A percentile compares a stretch with the other conserved stretches of the same genome.
Conservation (phyloP, 2,113 vertebrate species). For the Microtus richardsoni region DNA sequence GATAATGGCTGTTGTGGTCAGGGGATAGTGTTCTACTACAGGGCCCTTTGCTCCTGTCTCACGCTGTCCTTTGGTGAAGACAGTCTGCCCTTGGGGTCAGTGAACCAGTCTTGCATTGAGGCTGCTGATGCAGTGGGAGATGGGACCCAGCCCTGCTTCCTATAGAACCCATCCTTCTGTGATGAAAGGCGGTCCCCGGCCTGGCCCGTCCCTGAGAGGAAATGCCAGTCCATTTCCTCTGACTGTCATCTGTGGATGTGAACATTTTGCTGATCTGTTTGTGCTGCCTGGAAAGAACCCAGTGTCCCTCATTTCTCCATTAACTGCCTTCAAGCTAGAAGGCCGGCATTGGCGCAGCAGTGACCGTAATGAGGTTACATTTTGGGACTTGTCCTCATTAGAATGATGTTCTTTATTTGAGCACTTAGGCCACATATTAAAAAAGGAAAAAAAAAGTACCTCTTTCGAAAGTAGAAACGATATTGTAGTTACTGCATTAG, state of each 20-base stretch:
- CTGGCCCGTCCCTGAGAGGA: neutral
- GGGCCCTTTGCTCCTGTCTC: neutral
- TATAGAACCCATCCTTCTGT: rapidly evolving
- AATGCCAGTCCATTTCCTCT: rapidly evolving
- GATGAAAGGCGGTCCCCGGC: neutral
- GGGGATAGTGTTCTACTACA: neutral
- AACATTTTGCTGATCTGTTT: neutral
- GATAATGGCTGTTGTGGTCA: neutral
- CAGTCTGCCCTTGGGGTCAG: neutral
- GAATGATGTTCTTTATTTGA: slow-evolving; percentile 73
- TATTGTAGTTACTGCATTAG: slow-evolving; percentile 91
- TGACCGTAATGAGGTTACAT: rapidly evolving
- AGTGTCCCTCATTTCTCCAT: neutral
- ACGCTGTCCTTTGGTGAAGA: rapidly evolving
- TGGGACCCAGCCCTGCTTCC: neutral
- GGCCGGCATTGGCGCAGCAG: neutral
- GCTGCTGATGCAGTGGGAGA: no score
- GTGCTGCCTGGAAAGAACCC: neutral
- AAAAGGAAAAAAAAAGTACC: neutral
- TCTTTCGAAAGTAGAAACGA: slow-evolving; percentile 83
- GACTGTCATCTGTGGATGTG: neutral
- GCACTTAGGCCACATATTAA: slow-evolving; percentile 74
- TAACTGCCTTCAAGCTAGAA: rapidly evolving
- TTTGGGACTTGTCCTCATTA: slow-evolving; percentile 62
- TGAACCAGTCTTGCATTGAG: neutral